Evolutionary conservation across 2,888 invertebrate species (phyloP), one percentile per base, ranked within the genome.

Genomic region (Microplitis deprimator): DNA sequence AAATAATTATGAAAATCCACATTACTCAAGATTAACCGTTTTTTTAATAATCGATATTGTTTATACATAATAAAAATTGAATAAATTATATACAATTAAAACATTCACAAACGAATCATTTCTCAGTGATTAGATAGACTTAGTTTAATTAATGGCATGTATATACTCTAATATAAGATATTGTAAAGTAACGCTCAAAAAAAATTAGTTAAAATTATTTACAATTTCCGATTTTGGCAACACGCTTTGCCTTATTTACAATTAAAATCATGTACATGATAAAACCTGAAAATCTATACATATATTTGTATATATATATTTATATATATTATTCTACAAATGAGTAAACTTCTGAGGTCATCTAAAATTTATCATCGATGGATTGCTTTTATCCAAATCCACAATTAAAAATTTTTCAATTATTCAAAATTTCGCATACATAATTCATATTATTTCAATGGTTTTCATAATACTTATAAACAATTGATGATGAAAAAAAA

Each of bases 381-480:
- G 62, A n/a, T n/a, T 62, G 13, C 7, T 62, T 4, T 62, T 62
- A 62, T 62, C 16, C 13, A 16, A 62, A 17, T 17, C 17, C 17
- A 1, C 17, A 17, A 17, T 17, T 17, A 17, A 17, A 17, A 17
- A 17, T 1, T 17, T 17, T 17, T 17, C 13, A 62, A 62, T 7
- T 62, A 17, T 13, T 62, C 1, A 62, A 62, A n/a, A 62, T 62
- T 62, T 62, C 17, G 62, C 62, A 62, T 62, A n/a, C 62, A 10
- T 62, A 17, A 62, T 16, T 62, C 6, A 17, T 13, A 62, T 16
- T 10, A 62, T n/a, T 7, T n/a, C n/a, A n/a, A 62, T n/a, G 7
- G 13, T 62, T 62, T 62, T 62, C n/a, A 62, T 62, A 10, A 62
- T 62, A 62, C 6, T 16, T 13, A 62, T 62, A n/a, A 62, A n/a